Percentiles rank a stretch among this genome's conserved stretches.
phyloP scores from a whole-genome alignment of 2,888 invertebrate species.

The Papilio elwesi region DNA sequence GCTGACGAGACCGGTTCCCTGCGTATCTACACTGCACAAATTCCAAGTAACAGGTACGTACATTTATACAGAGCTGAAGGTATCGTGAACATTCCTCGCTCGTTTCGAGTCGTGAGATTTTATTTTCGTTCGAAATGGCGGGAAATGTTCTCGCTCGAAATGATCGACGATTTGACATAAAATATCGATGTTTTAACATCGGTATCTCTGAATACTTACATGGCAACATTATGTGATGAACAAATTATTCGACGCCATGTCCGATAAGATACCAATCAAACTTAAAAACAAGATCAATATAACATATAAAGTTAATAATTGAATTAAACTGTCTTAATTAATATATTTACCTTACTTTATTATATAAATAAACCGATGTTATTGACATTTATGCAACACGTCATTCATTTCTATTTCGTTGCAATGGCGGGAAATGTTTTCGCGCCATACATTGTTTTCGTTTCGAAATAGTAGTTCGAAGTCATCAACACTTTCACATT shows the following conservation, averaged over 20 bases:
- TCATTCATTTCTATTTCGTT: constrained; percentile 46
- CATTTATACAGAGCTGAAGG: constrained; percentile 48
- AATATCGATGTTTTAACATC: constrained; percentile 10
- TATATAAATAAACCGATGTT: background rate
- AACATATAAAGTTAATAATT: background rate
- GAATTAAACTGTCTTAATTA: background rate
- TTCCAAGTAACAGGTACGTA: constrained; percentile 73
- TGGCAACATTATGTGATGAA: constrained; percentile 1
- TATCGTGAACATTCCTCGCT: constrained; percentile 62
- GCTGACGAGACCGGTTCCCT: constrained; percentile 75
- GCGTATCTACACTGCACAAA: constrained; percentile 60
- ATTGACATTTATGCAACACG: background rate
- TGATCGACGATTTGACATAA: constrained; percentile 6
- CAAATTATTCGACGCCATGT: background rate
- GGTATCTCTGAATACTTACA: background rate
- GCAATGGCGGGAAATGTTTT: constrained; percentile 51
- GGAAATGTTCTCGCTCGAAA: constrained; percentile 47
- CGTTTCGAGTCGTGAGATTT: constrained; percentile 56
- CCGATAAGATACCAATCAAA: too few species aligned
- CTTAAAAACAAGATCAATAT: background rate
- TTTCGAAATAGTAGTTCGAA: constrained; percentile 10
- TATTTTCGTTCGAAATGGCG: constrained; percentile 54
- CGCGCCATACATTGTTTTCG: constrained; percentile 45
- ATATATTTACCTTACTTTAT: background rate
- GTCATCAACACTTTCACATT: constrained; percentile 12